Base-by-base conservation (phyloP, 2,888 invertebrate species). In the Rapana venosa region DNA sequence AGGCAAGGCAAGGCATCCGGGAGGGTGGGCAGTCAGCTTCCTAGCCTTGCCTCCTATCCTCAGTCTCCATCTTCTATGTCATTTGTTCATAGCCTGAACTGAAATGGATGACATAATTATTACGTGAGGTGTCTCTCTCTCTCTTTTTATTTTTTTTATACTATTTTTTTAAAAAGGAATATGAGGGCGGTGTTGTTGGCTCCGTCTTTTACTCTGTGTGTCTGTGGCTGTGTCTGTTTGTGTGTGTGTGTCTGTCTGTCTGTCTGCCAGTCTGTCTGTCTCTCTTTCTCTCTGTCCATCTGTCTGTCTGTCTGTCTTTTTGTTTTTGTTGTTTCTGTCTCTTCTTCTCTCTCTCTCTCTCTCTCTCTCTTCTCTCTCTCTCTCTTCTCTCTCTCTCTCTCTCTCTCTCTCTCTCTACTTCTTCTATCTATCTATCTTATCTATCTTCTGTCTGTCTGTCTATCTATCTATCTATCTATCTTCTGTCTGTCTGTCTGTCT, bases 71-170 rank as follows among this genome's bases (percentile, higher is more conserved):
- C 77, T 79, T 32, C 77, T 35, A 13, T 77, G 77, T 79, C 77
- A 79, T 79, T 79, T 79, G 77, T 79, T 79, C 77, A 17, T 20
- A 32, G 35, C 17, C 32, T 79, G 77, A 79, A 79, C 77, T 79
- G 77, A 79, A 79, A 79, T 32, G 77, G 77, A 79, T 79, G 77
- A 79, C 77, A 79, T 79, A 11, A 35, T 79, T 79, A 79, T 79
- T 79, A 26, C 77, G 32, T n/a, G n/a, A 17, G 77, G 32, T 79
- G 77, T 79, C 77, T 26, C 77, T 32, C 32, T 32, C n/a, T n/a
- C n/a, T n/a, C n/a, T n/a, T n/a, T n/a, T n/a, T n/a, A n/a, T n/a
- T n/a, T n/a, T n/a, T n/a, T n/a, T n/a, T n/a, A n/a, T n/a, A n/a
- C n/a, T n/a, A n/a, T n/a, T n/a, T n/a, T n/a, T n/a, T n/a, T n/a